phyloP scores from a whole-genome alignment of 2,797 vertebrate genomes.

The Glyptemys insculpta region DNA sequence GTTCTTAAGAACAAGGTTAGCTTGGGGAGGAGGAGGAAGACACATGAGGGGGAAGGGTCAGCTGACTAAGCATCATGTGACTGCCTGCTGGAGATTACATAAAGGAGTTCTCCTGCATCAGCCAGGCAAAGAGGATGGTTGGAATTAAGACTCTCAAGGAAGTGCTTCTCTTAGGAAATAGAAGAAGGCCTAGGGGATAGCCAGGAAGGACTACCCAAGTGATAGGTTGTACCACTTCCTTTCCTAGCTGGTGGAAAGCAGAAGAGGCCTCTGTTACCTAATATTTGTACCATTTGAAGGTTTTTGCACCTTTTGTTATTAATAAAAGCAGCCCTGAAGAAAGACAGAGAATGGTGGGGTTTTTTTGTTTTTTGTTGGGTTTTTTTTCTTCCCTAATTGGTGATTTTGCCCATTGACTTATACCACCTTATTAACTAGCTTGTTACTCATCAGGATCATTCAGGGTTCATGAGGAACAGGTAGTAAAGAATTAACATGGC shows the following conservation, averaged over 20 bases:
- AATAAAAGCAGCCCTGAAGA: not conserved
- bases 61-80: not conserved
- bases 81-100: not conserved
- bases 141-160: not conserved
- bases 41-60: not conserved
- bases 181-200: not conserved
- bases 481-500: not conserved
- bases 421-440: not conserved
- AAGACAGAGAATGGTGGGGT: not conserved
- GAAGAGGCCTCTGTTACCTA: not conserved
- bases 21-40: too few relatives aligned
- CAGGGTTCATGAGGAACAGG: rapidly evolving
- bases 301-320: not conserved
- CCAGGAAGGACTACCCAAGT: not conserved
- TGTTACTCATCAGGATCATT: not conserved
- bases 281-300: not conserved
- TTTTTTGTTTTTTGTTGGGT: not conserved
- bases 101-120: not conserved
- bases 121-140: not conserved
- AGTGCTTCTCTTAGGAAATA: not conserved
- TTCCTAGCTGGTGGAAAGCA: not conserved
- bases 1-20: not conserved
- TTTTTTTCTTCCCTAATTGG: not conserved
- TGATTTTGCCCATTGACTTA: conserved; percentile 25
- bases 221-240: not conserved